phyloP scores from a whole-genome alignment of 2,797 vertebrate species.

The Lepus townsendii region DNA sequence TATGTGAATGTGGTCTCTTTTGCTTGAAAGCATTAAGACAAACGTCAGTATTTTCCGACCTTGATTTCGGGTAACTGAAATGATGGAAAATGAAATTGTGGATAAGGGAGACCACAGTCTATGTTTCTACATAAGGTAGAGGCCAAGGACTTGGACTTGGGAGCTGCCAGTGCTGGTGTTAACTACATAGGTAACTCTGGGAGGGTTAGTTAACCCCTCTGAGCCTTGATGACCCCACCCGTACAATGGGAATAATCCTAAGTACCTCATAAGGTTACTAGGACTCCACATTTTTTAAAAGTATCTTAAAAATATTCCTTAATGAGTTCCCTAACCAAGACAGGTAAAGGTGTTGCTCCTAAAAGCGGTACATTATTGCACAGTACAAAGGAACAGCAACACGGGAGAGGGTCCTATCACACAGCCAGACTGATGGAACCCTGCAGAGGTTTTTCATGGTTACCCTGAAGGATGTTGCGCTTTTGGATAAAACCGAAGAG shows the following conservation, averaged over 20 bases:
- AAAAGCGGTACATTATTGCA: accelerated
- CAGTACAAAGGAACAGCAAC: not conserved
- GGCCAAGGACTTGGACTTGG: not conserved
- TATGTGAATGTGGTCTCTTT: not conserved
- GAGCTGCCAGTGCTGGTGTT: not conserved
- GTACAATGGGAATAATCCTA: not conserved
- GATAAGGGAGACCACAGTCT: not conserved
- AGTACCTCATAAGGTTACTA: not conserved
- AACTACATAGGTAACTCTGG: not conserved
- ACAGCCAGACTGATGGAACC: too few relatives aligned
- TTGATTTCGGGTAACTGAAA: not conserved
- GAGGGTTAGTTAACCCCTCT: not conserved
- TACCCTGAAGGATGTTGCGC: not conserved
- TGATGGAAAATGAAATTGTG: not conserved
- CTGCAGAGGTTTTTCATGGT: not conserved
- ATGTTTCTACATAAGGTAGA: not conserved
- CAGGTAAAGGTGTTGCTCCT: not conserved
- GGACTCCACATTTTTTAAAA: not conserved
- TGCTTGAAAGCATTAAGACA: not conserved
- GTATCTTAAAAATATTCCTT: not conserved
- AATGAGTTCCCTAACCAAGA: not conserved
- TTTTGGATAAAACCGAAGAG: not conserved
- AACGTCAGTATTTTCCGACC: not conserved
- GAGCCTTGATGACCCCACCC: not conserved
- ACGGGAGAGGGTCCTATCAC: not conserved